Conservation (phyloP, 1,140 invertebrate genomes). For the Bombyx mori region ASM3026992v2 NC_085107.1:9254001-9254500, state of each 20-base stretch:
- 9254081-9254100: too few relatives aligned
- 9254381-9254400: slow-evolving; percentile 69
- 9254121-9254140: slow-evolving; percentile 10
- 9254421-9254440: too few relatives aligned
- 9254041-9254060: not conserved
- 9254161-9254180: too few relatives aligned
- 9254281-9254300: slow-evolving; percentile 90
- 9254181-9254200: too few relatives aligned
- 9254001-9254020: slow-evolving; percentile 84
- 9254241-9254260: slow-evolving; percentile 91
- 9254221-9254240: slow-evolving; percentile 6
- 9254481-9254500: slow-evolving; percentile 92
- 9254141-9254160: not conserved
- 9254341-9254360: slow-evolving; percentile 89
- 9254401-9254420: slow-evolving; percentile 1
- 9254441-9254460: not conserved
- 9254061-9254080: too few relatives aligned
- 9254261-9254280: slow-evolving; percentile 94
- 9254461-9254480: slow-evolving; percentile 88
- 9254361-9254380: slow-evolving; percentile 89
- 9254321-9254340: slow-evolving; percentile 92
- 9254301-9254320: slow-evolving; percentile 95
- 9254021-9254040: slow-evolving; percentile 76
- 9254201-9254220: too few relatives aligned
- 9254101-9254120: not conserved